Evolutionary conservation across 2,888 invertebrate genomes (phyloP), one percentile per base, ranked within the genome.

Genomic region (Leptopterna dolabrata): DNA sequence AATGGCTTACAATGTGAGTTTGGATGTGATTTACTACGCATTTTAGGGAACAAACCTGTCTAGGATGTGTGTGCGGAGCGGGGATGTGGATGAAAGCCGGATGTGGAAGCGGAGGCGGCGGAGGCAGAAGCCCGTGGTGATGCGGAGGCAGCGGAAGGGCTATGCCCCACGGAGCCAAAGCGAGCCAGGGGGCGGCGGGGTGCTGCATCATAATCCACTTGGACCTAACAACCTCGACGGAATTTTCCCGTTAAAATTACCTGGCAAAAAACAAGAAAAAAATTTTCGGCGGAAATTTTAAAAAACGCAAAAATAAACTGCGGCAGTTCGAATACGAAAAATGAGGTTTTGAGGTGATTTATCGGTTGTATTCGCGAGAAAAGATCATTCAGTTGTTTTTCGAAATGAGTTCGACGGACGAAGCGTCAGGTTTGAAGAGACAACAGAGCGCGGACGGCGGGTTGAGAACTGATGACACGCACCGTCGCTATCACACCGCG

Each of bases 91-190:
- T 87, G 86, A 87, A 87, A 30, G 88, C 86, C 14, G 88, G 76
- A 63, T 82, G 81, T 29, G 87, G 87, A 27, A 82, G 70, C 81
- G 87, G 47, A 85, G 85, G 85, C 85, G 84, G 87, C 19, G 87
- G 88, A 14, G 85, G 88, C 43, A 85, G 87, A 0, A 87, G 87
- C 76, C 76, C 82, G 55, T 82, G 87, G 71, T 81, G 81, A 81
- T 76, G 87, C 71, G 51, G 87, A 19, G 82, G 88, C 81, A 87
- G 81, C 63, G 88, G 88, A 47, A 88, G 84, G 70, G 87, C 88
- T 71, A 87, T 86, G 70, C 87, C 88, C 88, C 88, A 88, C 29
- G 88, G 88, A 45, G 73, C 85, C 27, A 88, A 76, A n/a, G 87
- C 87, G 63, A 88, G 87, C 88, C 88, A 88, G 27, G 88, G 88